Conservation (phyloP, 2,113 vertebrate genomes). For the Leucosticte australis region DNA sequence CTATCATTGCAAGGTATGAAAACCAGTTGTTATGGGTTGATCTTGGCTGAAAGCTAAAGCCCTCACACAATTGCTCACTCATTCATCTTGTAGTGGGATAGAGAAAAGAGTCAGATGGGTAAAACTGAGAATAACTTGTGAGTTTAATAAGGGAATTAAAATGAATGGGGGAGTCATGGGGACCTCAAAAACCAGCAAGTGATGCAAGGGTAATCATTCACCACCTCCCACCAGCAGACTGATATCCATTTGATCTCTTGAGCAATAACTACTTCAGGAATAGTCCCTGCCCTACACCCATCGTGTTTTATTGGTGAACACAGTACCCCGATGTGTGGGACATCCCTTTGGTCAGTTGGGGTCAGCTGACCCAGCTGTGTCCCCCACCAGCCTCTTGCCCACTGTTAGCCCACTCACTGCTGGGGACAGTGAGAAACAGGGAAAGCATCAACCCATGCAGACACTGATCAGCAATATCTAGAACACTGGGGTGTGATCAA, state of each 20-base stretch:
- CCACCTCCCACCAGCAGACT: not conserved
- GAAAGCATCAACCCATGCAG: not conserved
- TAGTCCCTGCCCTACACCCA: too few species aligned
- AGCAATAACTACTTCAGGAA: not conserved
- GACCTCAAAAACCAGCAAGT: not conserved
- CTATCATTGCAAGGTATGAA: not conserved
- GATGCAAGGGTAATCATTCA: not conserved
- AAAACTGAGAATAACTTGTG: not conserved
- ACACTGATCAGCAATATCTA: not conserved
- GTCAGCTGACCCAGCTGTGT: not conserved
- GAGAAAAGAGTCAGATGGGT: not conserved
- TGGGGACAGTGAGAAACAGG: not conserved
- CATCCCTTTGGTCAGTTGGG: not conserved
- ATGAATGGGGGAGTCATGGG: accelerated
- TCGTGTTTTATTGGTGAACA: not conserved
- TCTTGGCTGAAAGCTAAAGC: not conserved
- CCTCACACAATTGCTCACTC: not conserved
- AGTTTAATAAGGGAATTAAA: not conserved
- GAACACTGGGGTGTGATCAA: not conserved
- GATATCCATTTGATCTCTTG: not conserved
- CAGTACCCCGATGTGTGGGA: accelerated
- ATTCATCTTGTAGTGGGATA: not conserved
- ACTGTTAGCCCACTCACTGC: not conserved
- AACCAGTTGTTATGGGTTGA: not conserved
- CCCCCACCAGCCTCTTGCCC: not conserved